These are phyloP conservation scores for Conus betulinus DNA, from an alignment of 1,140 invertebrate species.

Conservation along the genomic window DNA sequence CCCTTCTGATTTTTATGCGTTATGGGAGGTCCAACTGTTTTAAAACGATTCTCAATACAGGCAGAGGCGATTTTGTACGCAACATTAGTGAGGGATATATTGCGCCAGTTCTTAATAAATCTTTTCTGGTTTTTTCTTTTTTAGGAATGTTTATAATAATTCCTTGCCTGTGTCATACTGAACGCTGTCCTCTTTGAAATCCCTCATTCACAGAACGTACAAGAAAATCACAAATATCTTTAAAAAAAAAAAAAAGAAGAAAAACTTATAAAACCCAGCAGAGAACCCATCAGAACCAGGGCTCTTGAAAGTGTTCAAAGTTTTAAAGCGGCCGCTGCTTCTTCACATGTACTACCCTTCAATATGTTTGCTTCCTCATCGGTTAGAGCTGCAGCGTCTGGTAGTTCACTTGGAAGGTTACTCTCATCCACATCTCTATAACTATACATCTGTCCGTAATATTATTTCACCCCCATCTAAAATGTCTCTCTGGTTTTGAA, in stretches of 20 bases:
- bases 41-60: not conserved
- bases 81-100: not conserved
- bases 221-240: not conserved
- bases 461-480: not conserved
- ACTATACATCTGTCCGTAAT: not conserved
- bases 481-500: not conserved
- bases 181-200: not conserved
- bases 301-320: not conserved
- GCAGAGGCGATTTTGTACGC: no score
- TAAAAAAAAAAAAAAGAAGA: not conserved
- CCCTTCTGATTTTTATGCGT: not conserved
- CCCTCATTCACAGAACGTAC: no score
- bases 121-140: not conserved
- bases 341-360: not conserved
- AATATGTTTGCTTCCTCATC: not conserved
- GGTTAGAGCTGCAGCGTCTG: not conserved
- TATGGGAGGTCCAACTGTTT: not conserved
- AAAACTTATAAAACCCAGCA: not conserved
- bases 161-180: not conserved
- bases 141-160: not conserved
- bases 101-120: not conserved
- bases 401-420: not conserved
- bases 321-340: not conserved
- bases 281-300: no score
- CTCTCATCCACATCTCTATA: not conserved